Base-by-base conservation (phyloP, 92 coral and sea anemone species). In the Zoanthus gigantus region DNA sequence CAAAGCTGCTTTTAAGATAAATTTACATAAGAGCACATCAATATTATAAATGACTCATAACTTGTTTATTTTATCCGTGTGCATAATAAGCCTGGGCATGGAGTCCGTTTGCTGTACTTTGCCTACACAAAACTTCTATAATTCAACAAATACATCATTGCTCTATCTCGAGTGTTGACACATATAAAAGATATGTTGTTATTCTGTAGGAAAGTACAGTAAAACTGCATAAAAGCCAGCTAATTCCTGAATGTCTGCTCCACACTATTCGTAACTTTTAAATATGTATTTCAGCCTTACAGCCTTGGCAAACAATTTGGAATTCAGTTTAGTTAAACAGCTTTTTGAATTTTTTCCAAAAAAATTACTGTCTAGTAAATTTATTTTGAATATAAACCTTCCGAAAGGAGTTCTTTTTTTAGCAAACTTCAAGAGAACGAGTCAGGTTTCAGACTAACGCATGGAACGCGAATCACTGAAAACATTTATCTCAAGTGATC, bases 121-220 rank as follows among this genome's bases (percentile, higher is more conserved):
- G 8, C 46, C 42, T 23, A 9, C 46, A 9, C 46, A n/a, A 61
- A 16, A 4, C 8, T 63, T 17, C 13, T 66, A 9, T 71, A 66
- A 60, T 65, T 66, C 75, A 81, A 16, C 74, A 37, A 14, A 34
- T 18, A 18, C 66, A 61, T 47, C 16, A 47, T 57, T 10, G 45
- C 28, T 16, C 16, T 13, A 81, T 8, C 13, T 81, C 23, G 46
- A 46, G 85, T 66, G 75, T 68, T 81, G 66, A 81, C 74, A 66
- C 12, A 9, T 31, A 46, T 9, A 14, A 65, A 46, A 28, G 42
- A 13, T 30, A 46, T 23, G 47, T 8, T 14, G 6, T 81, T 31
- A 46, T 65, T 16, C 8, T 45, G 23, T 30, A 45, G 0, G 75
- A 9, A 48, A 45, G 75, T 31, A 18, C 72, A 79, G 68, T 42